Conservation (phyloP, 2,888 invertebrate genomes). For the Xylota sylvarum region DNA sequence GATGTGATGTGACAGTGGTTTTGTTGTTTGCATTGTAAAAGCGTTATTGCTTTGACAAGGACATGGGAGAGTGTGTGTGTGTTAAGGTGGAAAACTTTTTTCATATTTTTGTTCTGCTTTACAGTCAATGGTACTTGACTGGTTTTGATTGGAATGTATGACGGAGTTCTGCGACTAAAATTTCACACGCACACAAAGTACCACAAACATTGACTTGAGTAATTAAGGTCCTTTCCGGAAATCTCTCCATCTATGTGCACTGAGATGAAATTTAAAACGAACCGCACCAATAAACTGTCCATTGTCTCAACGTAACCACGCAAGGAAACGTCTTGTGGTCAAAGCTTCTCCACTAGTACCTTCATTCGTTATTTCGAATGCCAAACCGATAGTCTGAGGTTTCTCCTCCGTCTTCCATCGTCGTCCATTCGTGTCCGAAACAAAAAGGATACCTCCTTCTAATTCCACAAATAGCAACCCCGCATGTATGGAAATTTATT, state of each 20-base stretch:
- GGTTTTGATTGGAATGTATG: conserved; percentile 54
- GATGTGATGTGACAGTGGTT: conserved; percentile 62
- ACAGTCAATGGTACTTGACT: conserved; percentile 13
- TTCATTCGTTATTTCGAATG: conserved; percentile 69
- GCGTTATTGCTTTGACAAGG: conserved; percentile 30
- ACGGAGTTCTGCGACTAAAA: too few relatives aligned
- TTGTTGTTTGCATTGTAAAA: conserved; percentile 17
- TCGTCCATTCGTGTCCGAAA: conserved; percentile 51
- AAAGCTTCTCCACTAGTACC: conserved; percentile 26
- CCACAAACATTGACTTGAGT: conserved; percentile 1
- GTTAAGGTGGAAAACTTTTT: conserved; percentile 30
- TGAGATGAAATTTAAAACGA: not conserved
- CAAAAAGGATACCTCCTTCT: conserved; percentile 37
- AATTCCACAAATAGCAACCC: conserved; percentile 29
- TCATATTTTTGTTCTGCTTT: conserved; percentile 8
- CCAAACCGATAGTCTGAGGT: conserved; percentile 74
- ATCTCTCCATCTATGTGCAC: not conserved
- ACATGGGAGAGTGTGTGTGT: not conserved
- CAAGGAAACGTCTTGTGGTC: conserved; percentile 66
- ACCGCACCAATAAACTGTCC: conserved; percentile 12
- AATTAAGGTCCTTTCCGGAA: conserved; percentile 1
- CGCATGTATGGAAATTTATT: conserved; percentile 65
- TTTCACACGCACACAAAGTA: not conserved
- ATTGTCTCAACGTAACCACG: conserved; percentile 53
- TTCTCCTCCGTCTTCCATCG: not conserved